These are phyloP conservation scores for Spheniscus humboldti DNA, from an alignment of 2,797 vertebrate genomes.

Conservation along the genomic window DNA sequence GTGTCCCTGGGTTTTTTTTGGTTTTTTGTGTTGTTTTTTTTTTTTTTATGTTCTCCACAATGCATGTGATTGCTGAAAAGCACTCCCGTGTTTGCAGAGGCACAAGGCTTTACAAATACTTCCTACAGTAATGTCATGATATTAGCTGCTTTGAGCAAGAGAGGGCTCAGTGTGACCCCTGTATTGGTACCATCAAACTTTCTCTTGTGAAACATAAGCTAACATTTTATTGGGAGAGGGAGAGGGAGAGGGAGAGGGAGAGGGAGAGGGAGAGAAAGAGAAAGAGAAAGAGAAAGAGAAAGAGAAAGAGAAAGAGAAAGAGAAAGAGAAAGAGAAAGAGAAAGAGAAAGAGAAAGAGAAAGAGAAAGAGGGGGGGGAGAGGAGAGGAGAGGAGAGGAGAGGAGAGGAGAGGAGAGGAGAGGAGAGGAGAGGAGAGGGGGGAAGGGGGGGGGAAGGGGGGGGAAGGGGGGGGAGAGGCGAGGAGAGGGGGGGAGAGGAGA, in stretches of 20 bases:
- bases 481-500: too few species aligned
- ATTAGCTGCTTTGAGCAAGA: background rate
- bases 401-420: too few species aligned
- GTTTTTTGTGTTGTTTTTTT: fast-evolving
- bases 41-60: background rate
- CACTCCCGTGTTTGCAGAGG: background rate
- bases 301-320: too few species aligned
- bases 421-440: too few species aligned
- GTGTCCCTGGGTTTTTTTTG: fast-evolving
- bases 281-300: too few species aligned
- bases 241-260: too few species aligned
- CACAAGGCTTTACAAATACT: background rate
- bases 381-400: too few species aligned
- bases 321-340: too few species aligned
- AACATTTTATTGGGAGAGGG: background rate
- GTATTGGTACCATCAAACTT: background rate
- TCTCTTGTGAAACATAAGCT: background rate
- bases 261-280: too few species aligned
- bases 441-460: too few species aligned
- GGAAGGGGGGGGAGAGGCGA: too few species aligned
- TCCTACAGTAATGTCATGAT: background rate
- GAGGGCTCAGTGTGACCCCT: background rate
- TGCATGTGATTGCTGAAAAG: background rate
- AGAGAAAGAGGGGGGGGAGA: background rate
- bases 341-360: too few species aligned